These are phyloP conservation scores for Frankliniella fusca DNA, from an alignment of 2,888 invertebrate genomes.

Conservation along the genomic window DNA sequence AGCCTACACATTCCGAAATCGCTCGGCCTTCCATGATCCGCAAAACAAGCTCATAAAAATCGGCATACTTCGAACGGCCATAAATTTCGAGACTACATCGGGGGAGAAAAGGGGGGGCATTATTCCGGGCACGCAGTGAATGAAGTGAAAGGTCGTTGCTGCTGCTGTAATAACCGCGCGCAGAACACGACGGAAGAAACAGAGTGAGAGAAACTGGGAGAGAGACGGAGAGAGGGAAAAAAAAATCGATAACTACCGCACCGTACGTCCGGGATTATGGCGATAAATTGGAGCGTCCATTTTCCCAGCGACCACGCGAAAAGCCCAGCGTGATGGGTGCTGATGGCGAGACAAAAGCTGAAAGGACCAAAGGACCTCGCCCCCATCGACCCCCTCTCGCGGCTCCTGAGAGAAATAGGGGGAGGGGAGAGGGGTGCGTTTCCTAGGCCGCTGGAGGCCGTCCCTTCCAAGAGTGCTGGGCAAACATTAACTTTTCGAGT, in stretches of 20 bases:
- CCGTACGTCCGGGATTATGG: neutral
- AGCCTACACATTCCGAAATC: too few species aligned
- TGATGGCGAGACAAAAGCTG: neutral
- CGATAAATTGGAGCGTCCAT: neutral
- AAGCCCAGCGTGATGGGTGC: neutral
- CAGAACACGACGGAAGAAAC: neutral
- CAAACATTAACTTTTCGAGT: conserved; percentile 26
- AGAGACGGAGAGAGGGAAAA: neutral
- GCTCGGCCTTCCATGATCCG: too few species aligned
- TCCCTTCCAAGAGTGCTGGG: conserved; percentile 8
- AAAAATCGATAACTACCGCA: neutral
- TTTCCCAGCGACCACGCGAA: neutral
- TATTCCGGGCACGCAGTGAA: too few species aligned
- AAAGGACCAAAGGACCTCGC: neutral
- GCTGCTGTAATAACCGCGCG: too few species aligned
- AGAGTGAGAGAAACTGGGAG: neutral
- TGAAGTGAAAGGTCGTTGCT: too few species aligned
- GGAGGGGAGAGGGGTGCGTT: neutral
- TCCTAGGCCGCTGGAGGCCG: neutral
- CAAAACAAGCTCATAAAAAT: too few species aligned
- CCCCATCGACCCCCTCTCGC: neutral
- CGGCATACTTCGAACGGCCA: too few species aligned
- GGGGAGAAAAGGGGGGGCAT: too few species aligned
- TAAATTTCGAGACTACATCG: too few species aligned
- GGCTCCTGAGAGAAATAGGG: neutral